phyloP scores from a whole-genome alignment of 2,113 vertebrate species.

The Oncorhynchus tshawytscha region DNA sequence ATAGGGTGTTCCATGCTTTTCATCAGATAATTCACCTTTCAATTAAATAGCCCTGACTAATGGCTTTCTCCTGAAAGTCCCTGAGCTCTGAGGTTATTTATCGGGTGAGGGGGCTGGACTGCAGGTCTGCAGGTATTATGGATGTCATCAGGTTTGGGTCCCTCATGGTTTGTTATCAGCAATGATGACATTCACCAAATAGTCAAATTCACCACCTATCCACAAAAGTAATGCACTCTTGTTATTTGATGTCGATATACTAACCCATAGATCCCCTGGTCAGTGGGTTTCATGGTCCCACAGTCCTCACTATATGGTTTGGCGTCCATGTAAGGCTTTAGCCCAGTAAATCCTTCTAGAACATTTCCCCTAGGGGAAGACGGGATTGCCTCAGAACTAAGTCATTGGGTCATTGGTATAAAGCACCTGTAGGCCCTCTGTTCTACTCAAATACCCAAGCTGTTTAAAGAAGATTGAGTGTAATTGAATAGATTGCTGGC shows the following conservation, averaged over 20 bases:
- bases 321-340: slow-evolving; percentile 10
- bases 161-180: not conserved
- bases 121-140: not conserved
- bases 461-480: slow-evolving; percentile 51
- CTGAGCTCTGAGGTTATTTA: slow-evolving; percentile 39
- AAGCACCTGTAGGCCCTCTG: slow-evolving; percentile 15
- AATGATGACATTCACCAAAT: not conserved
- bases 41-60: slow-evolving; percentile 34
- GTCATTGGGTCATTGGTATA: slow-evolving; percentile 28
- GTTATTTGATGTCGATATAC: not conserved
- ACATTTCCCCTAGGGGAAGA: slow-evolving; percentile 22
- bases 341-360: slow-evolving; percentile 29
- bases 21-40: not conserved
- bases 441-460: slow-evolving; percentile 31
- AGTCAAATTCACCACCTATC: not conserved
- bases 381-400: slow-evolving; percentile 34
- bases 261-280: not conserved
- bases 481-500: slow-evolving; percentile 47
- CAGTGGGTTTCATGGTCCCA: no score
- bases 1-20: not conserved
- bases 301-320: not conserved
- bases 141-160: not conserved
- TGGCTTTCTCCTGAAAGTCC: slow-evolving; percentile 42
- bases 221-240: not conserved
- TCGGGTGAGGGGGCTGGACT: slow-evolving; percentile 17